Evolutionary conservation across 1,140 invertebrate species (phyloP).

Genomic region (Drosophila bifasciata): DNA sequence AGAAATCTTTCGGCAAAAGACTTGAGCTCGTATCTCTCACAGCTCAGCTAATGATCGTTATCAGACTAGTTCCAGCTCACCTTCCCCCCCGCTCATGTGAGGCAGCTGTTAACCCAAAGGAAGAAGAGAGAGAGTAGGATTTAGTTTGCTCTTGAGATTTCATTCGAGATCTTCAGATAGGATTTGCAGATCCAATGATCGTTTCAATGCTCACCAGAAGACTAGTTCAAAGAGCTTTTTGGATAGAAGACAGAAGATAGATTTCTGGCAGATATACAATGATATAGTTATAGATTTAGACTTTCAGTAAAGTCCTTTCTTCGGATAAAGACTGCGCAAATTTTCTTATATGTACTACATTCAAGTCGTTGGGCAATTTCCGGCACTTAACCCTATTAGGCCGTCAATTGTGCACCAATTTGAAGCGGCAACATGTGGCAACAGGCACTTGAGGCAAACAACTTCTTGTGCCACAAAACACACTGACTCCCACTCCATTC

Average conservation of each 20-base stretch:
- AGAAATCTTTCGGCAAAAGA: neutral
- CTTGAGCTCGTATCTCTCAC: slow-evolving; percentile 19
- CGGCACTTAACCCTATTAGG: slow-evolving; percentile 72
- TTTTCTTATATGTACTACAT: neutral
- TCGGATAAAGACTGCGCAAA: neutral
- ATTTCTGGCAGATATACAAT: too few species aligned
- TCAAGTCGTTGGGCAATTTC: slow-evolving; percentile 43
- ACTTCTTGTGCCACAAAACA: slow-evolving; percentile 16
- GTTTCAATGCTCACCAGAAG: too few species aligned
- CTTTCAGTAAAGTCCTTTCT: neutral
- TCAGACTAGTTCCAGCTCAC: slow-evolving; percentile 30
- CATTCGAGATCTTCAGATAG: too few species aligned
- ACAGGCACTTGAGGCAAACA: slow-evolving; percentile 37
- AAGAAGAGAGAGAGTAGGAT: too few species aligned
- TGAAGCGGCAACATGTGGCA: slow-evolving; percentile 48
- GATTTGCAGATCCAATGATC: too few species aligned
- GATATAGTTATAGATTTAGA: neutral
- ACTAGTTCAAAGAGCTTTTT: too few species aligned
- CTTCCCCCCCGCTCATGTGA: neutral
- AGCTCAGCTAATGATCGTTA: slow-evolving; percentile 50
- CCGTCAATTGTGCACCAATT: slow-evolving; percentile 47
- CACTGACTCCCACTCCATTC: slow-evolving; percentile 11
- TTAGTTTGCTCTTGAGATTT: too few species aligned
- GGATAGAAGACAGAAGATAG: too few species aligned
- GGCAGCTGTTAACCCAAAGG: too few species aligned